Base-by-base conservation (phyloP, 2,113 vertebrate genomes). In the Furnarius figulus region DNA sequence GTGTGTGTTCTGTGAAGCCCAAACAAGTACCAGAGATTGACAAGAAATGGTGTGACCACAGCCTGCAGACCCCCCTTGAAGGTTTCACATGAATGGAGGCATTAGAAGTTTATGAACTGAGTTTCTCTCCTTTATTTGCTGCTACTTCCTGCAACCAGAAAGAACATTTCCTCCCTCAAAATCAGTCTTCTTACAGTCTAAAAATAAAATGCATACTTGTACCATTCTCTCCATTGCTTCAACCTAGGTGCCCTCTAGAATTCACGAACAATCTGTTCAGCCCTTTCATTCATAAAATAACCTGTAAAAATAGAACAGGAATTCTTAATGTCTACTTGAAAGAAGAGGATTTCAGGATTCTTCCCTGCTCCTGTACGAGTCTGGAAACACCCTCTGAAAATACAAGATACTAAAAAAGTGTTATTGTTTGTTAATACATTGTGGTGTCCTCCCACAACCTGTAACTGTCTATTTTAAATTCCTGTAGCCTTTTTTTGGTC, bases 131-230 rank as follows among this genome's bases (percentile, higher is more conserved):
- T 55, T 2, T 73, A 97, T 98, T 98, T 98, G 98, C 97, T 98
- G 98, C 91, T 76, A 71, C 89, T 93, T 46, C 63, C 75, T 81
- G 89, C 95, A 71, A 19, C 35, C 58, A 92, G 53, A 83, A 72
- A 78, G 92, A 83, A 95, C 23, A 65, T 59, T 50, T 67, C 91
- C 77, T 76, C 93, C 87, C 85, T 93, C 97, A 97, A 98, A 99
- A 97, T 40, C 58, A 98, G 96, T 95, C 71, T 96, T 97, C 96
- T 98, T 97, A 87, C 58, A 84, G n/a, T 84, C 98, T 98, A 98
- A 98, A 99, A 99, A 99, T 98, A 99, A 96, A 95, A 90, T 78
- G 47, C 75, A 58, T n/a, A 80, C 78, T 92, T 82, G 59, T 84
- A 86, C 90, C 90, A 94, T 96, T 96, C 90, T 94, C 63, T 82